Conservation (phyloP, 1,140 invertebrate genomes). For the Papilio helenus region DNA sequence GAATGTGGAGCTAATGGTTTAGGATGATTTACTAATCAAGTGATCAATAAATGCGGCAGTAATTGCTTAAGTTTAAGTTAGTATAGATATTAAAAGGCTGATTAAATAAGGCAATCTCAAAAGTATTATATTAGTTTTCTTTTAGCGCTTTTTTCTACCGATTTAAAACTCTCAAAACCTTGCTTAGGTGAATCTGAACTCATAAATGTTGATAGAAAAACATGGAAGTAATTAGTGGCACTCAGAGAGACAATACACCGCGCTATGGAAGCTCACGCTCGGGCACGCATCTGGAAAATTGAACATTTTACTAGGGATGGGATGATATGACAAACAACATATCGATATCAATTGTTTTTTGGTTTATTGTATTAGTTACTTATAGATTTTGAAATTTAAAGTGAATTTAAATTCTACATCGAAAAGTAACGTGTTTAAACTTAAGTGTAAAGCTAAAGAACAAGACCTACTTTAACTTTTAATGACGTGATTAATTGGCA, state of each 20-base stretch:
- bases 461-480: not conserved
- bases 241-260: constrained; percentile 20
- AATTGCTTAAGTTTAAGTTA: constrained; percentile 4
- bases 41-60: not conserved
- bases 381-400: too few relatives aligned
- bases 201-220: constrained; percentile 33
- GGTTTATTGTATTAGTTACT: too few relatives aligned
- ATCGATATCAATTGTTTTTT: not conserved
- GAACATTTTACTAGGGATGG: constrained; percentile 37
- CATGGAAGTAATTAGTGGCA: constrained; percentile 44
- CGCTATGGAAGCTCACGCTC: not conserved
- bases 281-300: constrained; percentile 42
- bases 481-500: not conserved
- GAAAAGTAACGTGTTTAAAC: too few relatives aligned
- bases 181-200: not conserved
- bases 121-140: not conserved
- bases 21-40: not conserved
- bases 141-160: not conserved
- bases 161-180: not conserved
- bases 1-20: not conserved
- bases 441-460: not conserved
- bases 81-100: constrained; percentile 9
- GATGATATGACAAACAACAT: not conserved
- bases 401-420: too few relatives aligned
- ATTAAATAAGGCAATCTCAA: constrained; percentile 8